Conservation (phyloP, 2,888 invertebrate genomes). For the Microplitis deprimator region DNA sequence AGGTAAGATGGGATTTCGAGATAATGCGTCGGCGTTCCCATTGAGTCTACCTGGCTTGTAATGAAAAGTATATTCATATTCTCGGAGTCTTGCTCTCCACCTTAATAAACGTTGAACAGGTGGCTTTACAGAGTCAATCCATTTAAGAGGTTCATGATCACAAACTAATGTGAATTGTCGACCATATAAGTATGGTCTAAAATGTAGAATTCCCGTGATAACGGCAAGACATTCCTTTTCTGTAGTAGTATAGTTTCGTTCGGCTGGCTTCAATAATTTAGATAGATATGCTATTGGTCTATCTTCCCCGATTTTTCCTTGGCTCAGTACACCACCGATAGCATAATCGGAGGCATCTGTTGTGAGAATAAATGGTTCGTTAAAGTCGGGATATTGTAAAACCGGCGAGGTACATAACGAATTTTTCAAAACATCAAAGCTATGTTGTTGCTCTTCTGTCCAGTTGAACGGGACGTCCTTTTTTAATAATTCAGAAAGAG, state of each 20-base stretch:
- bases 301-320: too few species aligned
- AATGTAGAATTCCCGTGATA: slow-evolving; percentile 34
- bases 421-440: too few species aligned
- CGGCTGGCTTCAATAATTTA: neutral
- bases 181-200: slow-evolving; percentile 40
- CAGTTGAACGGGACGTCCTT: too few species aligned
- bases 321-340: too few species aligned
- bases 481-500: too few species aligned
- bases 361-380: too few species aligned
- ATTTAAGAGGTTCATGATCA: slow-evolving; percentile 43
- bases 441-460: too few species aligned
- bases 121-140: slow-evolving; percentile 30
- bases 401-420: too few species aligned
- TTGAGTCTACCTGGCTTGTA: slow-evolving; percentile 39
- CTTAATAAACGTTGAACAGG: slow-evolving; percentile 28
- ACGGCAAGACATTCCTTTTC: slow-evolving; percentile 42
- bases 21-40: slow-evolving; percentile 33
- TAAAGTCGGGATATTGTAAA: too few species aligned
- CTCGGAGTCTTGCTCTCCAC: slow-evolving; percentile 31
- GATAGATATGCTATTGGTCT: too few species aligned
- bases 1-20: neutral
- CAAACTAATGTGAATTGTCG: slow-evolving; percentile 33
- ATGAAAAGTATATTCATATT: slow-evolving; percentile 33
- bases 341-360: too few species aligned
- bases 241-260: slow-evolving; percentile 38